Percentiles rank a stretch among this genome's conserved stretches.
Conservation (phyloP, 2,797 vertebrate species). For the Sebastes steindachneri region DNA sequence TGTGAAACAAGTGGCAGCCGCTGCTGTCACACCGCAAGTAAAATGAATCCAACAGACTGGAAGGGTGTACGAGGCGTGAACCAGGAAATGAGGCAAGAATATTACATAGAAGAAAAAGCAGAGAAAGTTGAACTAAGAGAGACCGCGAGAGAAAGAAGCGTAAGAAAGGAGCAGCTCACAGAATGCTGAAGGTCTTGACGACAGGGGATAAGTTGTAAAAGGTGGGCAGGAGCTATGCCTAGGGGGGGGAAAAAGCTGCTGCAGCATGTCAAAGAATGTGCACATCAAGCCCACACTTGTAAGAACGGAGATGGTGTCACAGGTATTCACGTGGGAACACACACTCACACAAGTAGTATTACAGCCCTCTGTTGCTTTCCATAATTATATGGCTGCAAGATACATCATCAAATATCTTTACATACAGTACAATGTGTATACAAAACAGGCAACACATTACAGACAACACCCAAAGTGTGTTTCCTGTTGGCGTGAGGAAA, state of each 20-base stretch:
- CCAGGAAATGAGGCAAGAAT: slow-evolving; percentile 17
- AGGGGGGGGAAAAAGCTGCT: slow-evolving; percentile 48
- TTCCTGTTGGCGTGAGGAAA: slow-evolving; percentile 15
- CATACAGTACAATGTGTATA: not conserved
- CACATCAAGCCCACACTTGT: slow-evolving; percentile 80
- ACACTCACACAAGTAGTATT: slow-evolving; percentile 8
- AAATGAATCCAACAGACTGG: slow-evolving; percentile 4
- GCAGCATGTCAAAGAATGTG: slow-evolving; percentile 79
- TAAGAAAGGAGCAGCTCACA: slow-evolving; percentile 25
- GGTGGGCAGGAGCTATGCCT: slow-evolving; percentile 41
- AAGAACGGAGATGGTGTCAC: slow-evolving; percentile 57
- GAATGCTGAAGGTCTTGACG: slow-evolving; percentile 39
- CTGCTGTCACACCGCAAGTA: not conserved
- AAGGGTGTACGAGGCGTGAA: slow-evolving; percentile 7
- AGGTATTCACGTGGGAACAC: slow-evolving; percentile 48
- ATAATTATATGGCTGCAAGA: slow-evolving; percentile 10
- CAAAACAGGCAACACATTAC: not conserved
- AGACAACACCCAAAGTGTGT: not conserved
- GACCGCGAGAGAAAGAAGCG: not conserved
- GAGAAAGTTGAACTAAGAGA: not conserved
- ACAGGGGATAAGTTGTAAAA: slow-evolving; percentile 46
- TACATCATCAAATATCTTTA: not conserved
- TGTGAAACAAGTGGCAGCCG: slow-evolving; percentile 4
- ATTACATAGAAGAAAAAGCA: not conserved
- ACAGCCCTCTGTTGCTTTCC: not conserved